Evolutionary conservation across 2,888 invertebrate genomes (phyloP).

Genomic region (Phortica okadai): DNA sequence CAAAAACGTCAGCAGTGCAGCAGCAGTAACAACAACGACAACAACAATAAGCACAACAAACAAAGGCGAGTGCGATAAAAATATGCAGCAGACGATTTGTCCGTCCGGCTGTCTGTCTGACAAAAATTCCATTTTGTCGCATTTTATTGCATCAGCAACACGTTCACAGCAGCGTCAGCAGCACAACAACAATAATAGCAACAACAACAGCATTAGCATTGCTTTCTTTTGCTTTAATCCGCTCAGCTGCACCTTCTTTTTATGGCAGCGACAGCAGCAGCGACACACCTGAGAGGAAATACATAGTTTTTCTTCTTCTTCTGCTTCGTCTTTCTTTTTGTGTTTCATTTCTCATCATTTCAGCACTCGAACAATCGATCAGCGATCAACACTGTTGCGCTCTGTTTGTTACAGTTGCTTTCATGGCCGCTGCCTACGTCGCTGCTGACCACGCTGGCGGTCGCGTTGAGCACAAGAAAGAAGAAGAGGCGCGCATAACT

Average conservation of each 20-base stretch:
- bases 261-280: constrained; percentile 28
- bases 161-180: constrained; percentile 13
- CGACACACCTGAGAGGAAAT: constrained; percentile 46
- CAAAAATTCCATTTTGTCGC: constrained; percentile 25
- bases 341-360: neutral
- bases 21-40: neutral
- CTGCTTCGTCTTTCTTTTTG: neutral
- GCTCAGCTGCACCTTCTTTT: constrained; percentile 63
- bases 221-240: constrained; percentile 37
- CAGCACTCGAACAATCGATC: neutral
- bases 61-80: constrained; percentile 10
- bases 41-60: constrained; percentile 1
- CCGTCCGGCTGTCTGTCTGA: neutral
- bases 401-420: neutral
- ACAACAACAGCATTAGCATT: constrained; percentile 15
- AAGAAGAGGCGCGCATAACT: neutral
- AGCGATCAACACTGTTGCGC: neutral
- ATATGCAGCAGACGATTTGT: constrained; percentile 18
- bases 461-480: neutral
- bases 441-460: constrained; percentile 22
- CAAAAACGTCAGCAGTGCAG: constrained; percentile 6
- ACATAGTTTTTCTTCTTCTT: constrained; percentile 21
- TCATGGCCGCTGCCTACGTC: neutral
- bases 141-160: constrained; percentile 29
- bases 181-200: constrained; percentile 4